Conservation (phyloP, 2,797 vertebrate genomes). For the Chaetodon trifasciatus region DNA sequence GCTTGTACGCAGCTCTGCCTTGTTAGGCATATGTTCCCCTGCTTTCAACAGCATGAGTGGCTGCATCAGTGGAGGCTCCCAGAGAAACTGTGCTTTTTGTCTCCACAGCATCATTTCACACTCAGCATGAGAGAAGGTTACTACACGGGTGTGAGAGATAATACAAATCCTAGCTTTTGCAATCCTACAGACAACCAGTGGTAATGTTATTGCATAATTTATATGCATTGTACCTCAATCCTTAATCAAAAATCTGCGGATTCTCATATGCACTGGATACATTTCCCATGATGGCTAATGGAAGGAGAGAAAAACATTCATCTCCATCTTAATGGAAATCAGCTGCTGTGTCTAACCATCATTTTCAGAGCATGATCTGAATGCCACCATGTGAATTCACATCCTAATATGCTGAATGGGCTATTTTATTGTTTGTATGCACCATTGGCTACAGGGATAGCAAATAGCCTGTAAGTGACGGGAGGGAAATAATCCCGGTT, state of each 20-base stretch:
- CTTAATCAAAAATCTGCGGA: conserved; percentile 22
- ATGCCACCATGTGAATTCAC: background rate
- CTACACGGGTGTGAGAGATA: background rate
- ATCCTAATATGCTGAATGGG: conserved; percentile 42
- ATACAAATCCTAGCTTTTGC: conserved; percentile 17
- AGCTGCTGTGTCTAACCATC: conserved; percentile 1
- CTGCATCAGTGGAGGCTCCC: conserved; percentile 4
- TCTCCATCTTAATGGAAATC: conserved; percentile 42
- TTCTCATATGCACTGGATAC: background rate
- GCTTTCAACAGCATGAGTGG: conserved; percentile 10
- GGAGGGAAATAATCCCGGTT: conserved; percentile 47
- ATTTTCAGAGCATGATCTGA: conserved; percentile 19
- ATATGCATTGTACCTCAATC: conserved; percentile 22
- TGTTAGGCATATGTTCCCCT: conserved; percentile 13
- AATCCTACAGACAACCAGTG: background rate
- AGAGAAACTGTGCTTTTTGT: background rate
- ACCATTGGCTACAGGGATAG: conserved; percentile 46
- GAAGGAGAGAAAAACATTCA: conserved; percentile 27
- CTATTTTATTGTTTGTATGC: conserved; percentile 50
- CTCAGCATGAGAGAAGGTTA: background rate
- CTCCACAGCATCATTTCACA: conserved; percentile 6
- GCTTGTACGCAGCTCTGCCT: conserved; percentile 4
- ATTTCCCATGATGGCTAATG: conserved; percentile 9
- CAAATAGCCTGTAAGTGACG: conserved; percentile 53
- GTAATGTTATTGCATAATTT: conserved; percentile 9